These are phyloP conservation scores for Pseudopleuronectes americanus DNA, from an alignment of 2,797 vertebrate genomes.

Conservation along the genomic window DNA sequence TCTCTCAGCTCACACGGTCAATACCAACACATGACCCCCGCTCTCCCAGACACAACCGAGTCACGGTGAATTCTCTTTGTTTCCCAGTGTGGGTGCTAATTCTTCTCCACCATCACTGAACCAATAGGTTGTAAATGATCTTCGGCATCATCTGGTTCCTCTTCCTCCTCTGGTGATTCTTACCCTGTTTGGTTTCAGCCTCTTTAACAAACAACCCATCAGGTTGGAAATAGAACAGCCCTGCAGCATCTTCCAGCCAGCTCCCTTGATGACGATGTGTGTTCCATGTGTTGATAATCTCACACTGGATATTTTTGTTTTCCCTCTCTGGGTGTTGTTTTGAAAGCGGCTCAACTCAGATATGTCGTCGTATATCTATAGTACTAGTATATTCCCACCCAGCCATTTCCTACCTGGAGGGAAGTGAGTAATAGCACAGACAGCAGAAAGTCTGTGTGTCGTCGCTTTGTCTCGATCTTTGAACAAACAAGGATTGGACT, in stretches of 20 bases:
- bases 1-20: too few relatives aligned
- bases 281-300: slow-evolving; percentile 34
- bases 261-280: slow-evolving; percentile 31
- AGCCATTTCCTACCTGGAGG: slow-evolving; percentile 19
- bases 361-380: slow-evolving; percentile 15
- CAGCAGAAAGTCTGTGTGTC: slow-evolving; percentile 10
- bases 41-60: background rate
- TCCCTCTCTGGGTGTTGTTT: slow-evolving; percentile 32
- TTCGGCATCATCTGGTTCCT: background rate
- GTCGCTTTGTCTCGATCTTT: slow-evolving; percentile 12
- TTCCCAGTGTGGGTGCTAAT: background rate
- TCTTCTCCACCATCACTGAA: background rate
- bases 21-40: too few relatives aligned
- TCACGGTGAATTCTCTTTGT: slow-evolving; percentile 9
- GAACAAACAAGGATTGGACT: background rate
- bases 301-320: slow-evolving; percentile 51
- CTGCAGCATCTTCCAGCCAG: slow-evolving; percentile 41
- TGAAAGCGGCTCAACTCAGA: slow-evolving; percentile 32
- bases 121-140: background rate
- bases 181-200: slow-evolving; percentile 24
- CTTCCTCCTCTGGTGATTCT: slow-evolving; percentile 12
- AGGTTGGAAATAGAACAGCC: slow-evolving; percentile 62
- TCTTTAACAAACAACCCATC: slow-evolving; percentile 34
- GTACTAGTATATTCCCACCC: slow-evolving; percentile 21
- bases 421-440: slow-evolving; percentile 16